Evolutionary conservation across 2,797 vertebrate genomes (phyloP), one percentile per base, ranked within the genome.

Genomic region (Lates japonicus): DNA sequence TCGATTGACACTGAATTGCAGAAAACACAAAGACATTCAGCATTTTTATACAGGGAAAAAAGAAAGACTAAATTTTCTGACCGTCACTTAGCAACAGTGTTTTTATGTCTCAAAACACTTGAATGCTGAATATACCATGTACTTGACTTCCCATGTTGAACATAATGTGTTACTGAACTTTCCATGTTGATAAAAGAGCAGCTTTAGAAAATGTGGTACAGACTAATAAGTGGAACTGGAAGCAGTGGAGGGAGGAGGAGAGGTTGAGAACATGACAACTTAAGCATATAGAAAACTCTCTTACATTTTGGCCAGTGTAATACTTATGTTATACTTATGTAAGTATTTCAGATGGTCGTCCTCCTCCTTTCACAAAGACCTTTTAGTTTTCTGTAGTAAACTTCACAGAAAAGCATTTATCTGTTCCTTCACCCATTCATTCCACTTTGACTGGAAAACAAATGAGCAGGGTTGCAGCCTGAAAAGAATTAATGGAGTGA

Each of bases 401-500:
- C 42, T 74, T 64, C 37, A 41, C 20, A 64, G 29, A 83, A 44
- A 84, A 72, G 57, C 66, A 80, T 82, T 87, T 83, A 80, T 86
- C 80, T 58, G 14, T 46, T 67, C 59, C 59, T n/a, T 76, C 61
- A 62, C 25, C 72, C 87, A 29, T 82, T 87, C 74, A 78, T 78
- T 88, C 74, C 75, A 73, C 83, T 83, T 62, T 65, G 72, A 78
- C 76, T 81, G 86, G 78, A 78, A 90, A 90, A 78, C 86, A 91
- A 89, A 84, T 84, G 84, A 87, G 86, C 80, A 64, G 51, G 61
- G 67, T 63, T 70, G 74, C 74, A 33, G 87, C 64, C 85, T 88
- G 82, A 92, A 90, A 91, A 76, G 78, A 92, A 91, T 89, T 92
- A 94, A 94, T 93, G 87, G 88, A 88, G 88, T 92, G 90, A 92